Percentiles rank a stretch among this genome's conserved stretches.
Conservation (phyloP, 23 tunicate species). For the Pegea sp. region DNA sequence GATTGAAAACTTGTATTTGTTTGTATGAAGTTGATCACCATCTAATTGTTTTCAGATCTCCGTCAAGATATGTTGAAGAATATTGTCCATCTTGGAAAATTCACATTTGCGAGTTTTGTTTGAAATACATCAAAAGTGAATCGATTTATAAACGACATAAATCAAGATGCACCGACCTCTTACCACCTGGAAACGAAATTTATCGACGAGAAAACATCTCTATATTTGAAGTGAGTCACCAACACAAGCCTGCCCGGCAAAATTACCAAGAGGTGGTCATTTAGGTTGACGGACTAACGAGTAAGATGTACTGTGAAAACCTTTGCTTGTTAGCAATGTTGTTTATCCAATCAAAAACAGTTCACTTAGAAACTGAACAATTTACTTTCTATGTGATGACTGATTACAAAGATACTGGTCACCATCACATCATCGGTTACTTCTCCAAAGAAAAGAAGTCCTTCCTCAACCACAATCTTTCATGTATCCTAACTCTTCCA, state of each 20-base stretch:
- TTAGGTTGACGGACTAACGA: constrained; percentile 84
- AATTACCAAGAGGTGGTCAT: constrained; percentile 2
- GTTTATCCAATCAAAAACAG: constrained; percentile 80
- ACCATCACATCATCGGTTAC: constrained; percentile 83
- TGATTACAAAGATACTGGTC: constrained; percentile 62
- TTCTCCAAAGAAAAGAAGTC: constrained; percentile 96
- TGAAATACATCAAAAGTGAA: constrained; percentile 72
- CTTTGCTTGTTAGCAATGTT: constrained; percentile 88
- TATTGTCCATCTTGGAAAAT: constrained; percentile 52
- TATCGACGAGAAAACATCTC: constrained; percentile 73
- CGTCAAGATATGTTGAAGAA: constrained; percentile 85
- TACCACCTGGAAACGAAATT: constrained; percentile 96
- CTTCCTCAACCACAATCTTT: constrained; percentile 77
- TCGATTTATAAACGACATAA: constrained; percentile 75
- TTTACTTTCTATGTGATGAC: constrained; percentile 95
- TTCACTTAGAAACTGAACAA: constrained; percentile 89
- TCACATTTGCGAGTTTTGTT: constrained; percentile 88
- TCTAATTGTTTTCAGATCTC: constrained; percentile 29
- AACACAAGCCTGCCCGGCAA: no score
- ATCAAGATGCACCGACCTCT: constrained; percentile 80
- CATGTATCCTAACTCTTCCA: constrained; percentile 89
- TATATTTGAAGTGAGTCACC: constrained; percentile 43
- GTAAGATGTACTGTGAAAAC: constrained; percentile 93
- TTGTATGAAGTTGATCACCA: no score
- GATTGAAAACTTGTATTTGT: no score